A percentile compares a stretch with the other conserved stretches of the same genome.
Evolutionary conservation across 2,888 invertebrate species (phyloP).

Genomic region (Cactoblastis cactorum): DNA sequence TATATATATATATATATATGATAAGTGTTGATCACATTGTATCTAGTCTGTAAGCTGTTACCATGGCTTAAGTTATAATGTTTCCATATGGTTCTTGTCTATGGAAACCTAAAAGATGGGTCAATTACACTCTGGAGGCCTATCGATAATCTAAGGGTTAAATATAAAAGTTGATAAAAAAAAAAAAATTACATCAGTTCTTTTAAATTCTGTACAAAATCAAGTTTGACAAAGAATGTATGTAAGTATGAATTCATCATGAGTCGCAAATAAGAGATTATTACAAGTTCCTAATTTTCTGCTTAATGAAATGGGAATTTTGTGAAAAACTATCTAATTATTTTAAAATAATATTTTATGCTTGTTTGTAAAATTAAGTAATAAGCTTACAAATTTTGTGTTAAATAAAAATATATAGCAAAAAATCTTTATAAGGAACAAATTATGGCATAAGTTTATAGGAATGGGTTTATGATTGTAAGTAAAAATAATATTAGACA

Average conservation of each 20-base stretch:
- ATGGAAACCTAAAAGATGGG: too few species aligned
- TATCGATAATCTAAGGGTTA: too few species aligned
- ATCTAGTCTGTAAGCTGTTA: slow-evolving; percentile 75
- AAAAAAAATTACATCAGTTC: too few species aligned
- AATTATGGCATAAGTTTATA: slow-evolving; percentile 4
- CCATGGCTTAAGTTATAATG: slow-evolving; percentile 49
- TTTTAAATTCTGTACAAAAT: not conserved
- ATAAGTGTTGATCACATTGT: slow-evolving; percentile 31
- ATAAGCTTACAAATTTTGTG: too few species aligned
- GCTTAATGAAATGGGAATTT: slow-evolving; percentile 3
- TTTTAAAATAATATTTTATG: too few species aligned
- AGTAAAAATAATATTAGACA: not conserved
- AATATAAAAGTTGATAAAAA: too few species aligned
- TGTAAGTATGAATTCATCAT: not conserved
- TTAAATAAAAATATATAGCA: not conserved
- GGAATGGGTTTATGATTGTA: not conserved
- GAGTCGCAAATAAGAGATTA: not conserved
- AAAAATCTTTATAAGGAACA: not conserved
- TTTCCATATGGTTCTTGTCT: too few species aligned
- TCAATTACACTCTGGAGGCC: too few species aligned
- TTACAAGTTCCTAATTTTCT: slow-evolving; percentile 3
- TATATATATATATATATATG: too few species aligned
- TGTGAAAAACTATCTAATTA: not conserved
- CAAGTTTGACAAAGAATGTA: too few species aligned
- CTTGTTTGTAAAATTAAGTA: too few species aligned